Conservation (phyloP, 2,113 vertebrate species). For the Acanthisitta chloris region DNA sequence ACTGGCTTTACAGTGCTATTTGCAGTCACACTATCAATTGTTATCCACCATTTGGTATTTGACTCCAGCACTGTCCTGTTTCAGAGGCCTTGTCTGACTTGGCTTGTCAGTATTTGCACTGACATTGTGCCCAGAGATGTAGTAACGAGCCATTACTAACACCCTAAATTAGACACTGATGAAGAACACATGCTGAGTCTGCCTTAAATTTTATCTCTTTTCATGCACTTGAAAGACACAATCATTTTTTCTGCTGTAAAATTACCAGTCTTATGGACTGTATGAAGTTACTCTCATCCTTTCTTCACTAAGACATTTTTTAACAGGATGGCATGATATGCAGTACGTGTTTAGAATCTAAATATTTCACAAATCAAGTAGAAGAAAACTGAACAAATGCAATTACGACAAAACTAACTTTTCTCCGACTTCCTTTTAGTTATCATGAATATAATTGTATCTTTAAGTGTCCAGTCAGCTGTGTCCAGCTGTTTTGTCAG, state of each 20-base stretch:
- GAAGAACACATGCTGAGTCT: neutral
- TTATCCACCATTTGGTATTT: neutral
- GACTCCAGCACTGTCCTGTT: neutral
- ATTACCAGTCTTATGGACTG: neutral
- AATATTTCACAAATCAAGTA: neutral
- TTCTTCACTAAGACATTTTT: neutral
- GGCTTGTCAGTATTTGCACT: neutral
- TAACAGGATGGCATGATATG: neutral
- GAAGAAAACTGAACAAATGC: neutral
- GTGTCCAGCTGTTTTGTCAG: slow-evolving; percentile 22
- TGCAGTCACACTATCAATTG: neutral
- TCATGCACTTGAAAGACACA: neutral
- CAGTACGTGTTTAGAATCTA: neutral
- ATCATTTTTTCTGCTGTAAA: neutral
- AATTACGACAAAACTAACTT: neutral
- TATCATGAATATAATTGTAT: neutral
- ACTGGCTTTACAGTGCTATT: neutral
- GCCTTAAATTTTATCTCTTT: neutral
- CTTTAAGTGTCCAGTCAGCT: slow-evolving; percentile 4
- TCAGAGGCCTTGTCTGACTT: neutral
- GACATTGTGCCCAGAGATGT: neutral
- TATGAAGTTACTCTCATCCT: neutral
- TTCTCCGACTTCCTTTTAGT: neutral
- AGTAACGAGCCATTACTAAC: neutral
- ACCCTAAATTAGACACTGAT: neutral